Conservation (phyloP, 2,797 vertebrate genomes). For the Hypotaenidia okinawae region DNA sequence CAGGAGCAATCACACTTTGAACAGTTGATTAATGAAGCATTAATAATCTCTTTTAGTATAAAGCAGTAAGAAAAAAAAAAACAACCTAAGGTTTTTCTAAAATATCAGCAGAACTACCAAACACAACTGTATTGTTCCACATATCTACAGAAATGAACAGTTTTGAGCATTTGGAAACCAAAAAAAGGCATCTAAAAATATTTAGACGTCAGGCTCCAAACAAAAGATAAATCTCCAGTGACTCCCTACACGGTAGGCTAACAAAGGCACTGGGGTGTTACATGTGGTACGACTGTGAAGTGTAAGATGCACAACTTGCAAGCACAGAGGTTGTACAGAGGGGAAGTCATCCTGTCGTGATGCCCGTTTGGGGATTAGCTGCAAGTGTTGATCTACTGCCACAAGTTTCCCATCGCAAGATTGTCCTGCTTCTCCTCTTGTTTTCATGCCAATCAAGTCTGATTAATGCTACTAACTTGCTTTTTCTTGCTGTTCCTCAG, state of each 20-base stretch:
- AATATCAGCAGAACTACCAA: background rate
- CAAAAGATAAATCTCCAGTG: background rate
- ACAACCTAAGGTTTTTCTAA: background rate
- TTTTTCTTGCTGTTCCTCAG: background rate
- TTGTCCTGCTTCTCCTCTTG: background rate
- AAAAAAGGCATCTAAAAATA: background rate
- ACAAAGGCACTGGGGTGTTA: background rate
- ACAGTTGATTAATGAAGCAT: constrained; percentile 56
- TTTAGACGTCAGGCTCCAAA: background rate
- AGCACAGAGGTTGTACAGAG: background rate
- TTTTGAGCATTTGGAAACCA: background rate
- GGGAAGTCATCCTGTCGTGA: background rate
- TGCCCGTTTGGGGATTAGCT: background rate
- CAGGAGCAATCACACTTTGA: constrained; percentile 44
- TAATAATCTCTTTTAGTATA: constrained; percentile 2
- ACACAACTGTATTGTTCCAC: background rate
- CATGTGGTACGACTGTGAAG: background rate
- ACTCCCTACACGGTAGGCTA: background rate
- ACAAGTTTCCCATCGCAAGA: background rate
- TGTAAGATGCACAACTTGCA: background rate
- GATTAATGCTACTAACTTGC: background rate
- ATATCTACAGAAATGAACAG: background rate
- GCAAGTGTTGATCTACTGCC: constrained; percentile 3
- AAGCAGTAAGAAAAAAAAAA: background rate
- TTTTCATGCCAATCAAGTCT: background rate